These are phyloP conservation scores for Galerucella pusilla DNA, from an alignment of 2,888 invertebrate genomes.

Conservation along the genomic window DNA sequence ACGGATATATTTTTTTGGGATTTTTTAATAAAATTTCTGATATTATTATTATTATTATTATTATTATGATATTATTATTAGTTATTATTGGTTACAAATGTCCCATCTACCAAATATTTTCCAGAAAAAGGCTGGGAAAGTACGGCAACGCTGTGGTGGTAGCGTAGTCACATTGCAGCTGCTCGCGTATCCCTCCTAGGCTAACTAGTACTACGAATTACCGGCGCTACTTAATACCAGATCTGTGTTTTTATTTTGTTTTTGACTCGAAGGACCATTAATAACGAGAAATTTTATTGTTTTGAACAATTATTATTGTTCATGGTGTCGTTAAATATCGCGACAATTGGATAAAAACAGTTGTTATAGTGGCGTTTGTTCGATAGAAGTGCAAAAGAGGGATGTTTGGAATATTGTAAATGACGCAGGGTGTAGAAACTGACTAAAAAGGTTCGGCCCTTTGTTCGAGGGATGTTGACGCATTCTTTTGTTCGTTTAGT, in stretches of 20 bases:
- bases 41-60: too few species aligned
- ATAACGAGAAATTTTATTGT: not conserved
- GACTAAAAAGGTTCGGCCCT: conserved; percentile 15
- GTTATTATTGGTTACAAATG: too few species aligned
- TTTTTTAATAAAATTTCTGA: too few species aligned
- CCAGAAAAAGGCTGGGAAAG: not conserved
- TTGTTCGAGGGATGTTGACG: conserved; percentile 13
- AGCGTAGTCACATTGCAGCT: conserved; percentile 43
- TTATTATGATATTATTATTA: too few species aligned
- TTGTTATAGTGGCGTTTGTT: conserved; percentile 1
- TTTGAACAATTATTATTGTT: not conserved
- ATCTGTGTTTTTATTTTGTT: conserved; percentile 40
- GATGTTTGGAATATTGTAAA: conserved; percentile 7
- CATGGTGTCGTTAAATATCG: conserved; percentile 5
- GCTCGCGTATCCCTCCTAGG: conserved; percentile 40
- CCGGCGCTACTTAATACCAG: conserved; percentile 32
- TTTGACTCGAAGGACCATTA: conserved; percentile 4
- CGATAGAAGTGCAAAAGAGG: not conserved
- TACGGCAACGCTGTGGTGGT: conserved; percentile 25
- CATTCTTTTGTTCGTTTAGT: conserved; percentile 4
- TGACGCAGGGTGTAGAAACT: conserved; percentile 10
- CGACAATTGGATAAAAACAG: not conserved
- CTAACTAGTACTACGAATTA: conserved; percentile 37
- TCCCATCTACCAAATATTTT: too few species aligned
- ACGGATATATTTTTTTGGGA: too few species aligned